These are phyloP conservation scores for Chloebia gouldiae DNA, from an alignment of 2,113 vertebrate species.

Conservation along the genomic window DNA sequence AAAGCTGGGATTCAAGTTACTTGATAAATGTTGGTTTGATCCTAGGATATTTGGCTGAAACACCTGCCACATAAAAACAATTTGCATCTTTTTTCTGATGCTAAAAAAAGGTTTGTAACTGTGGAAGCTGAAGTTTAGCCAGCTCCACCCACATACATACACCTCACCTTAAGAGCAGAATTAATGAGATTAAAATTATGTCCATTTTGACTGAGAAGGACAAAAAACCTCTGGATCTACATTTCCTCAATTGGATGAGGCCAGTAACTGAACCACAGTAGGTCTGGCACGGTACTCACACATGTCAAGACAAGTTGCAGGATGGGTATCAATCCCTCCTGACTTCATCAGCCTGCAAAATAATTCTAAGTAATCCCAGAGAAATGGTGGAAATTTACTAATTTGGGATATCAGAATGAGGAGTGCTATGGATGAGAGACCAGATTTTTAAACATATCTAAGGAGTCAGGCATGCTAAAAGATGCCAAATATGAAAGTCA, in stretches of 20 bases:
- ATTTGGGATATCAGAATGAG: neutral
- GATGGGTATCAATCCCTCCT: neutral
- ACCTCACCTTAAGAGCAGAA: neutral
- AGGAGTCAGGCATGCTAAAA: neutral
- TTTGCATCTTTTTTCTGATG: neutral
- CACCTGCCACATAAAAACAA: neutral
- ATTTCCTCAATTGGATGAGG: neutral
- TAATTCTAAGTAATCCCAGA: neutral
- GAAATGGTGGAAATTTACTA: neutral
- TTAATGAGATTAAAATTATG: neutral
- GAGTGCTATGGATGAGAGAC: neutral
- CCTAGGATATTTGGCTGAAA: constrained; percentile 2
- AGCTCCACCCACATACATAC: neutral
- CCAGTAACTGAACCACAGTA: neutral
- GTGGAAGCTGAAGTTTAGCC: neutral
- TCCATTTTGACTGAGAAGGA: neutral
- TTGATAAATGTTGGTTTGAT: constrained; percentile 4
- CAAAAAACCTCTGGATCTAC: neutral
- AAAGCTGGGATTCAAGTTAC: neutral
- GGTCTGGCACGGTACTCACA: neutral
- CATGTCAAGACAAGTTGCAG: neutral
- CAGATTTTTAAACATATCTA: neutral
- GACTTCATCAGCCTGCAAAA: neutral
- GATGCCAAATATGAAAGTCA: neutral
- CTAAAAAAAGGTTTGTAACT: neutral